These are phyloP conservation scores for Spodoptera picta DNA, from an alignment of 2,888 invertebrate genomes.

Conservation along the genomic window DNA sequence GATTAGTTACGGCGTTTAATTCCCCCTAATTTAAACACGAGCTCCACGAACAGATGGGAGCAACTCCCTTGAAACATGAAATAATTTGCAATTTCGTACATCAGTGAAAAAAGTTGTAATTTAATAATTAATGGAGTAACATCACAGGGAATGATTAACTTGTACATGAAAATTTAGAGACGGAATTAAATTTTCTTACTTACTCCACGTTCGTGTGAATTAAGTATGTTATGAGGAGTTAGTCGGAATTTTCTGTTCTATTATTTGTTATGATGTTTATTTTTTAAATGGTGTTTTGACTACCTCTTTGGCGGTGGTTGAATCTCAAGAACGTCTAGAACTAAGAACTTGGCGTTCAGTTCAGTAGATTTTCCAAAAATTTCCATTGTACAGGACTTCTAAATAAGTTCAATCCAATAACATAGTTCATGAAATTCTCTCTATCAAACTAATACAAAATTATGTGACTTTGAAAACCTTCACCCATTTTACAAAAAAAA, in stretches of 20 bases:
- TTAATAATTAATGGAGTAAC: constrained; percentile 53
- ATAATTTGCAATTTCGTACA: constrained; percentile 27
- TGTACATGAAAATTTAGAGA: constrained; percentile 13
- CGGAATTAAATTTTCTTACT: constrained; percentile 17
- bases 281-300: not conserved
- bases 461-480: no score
- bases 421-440: no score
- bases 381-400: no score
- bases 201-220: constrained; percentile 6
- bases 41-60: constrained; percentile 13
- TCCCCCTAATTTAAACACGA: constrained; percentile 25
- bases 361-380: no score
- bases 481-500: no score
- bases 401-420: no score
- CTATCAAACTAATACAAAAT: no score
- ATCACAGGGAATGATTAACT: constrained; percentile 40
- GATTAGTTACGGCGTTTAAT: constrained; percentile 31
- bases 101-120: constrained; percentile 41
- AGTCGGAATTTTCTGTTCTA: constrained; percentile 8
- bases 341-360: no score
- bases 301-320: no score
- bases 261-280: not conserved
- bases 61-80: constrained; percentile 23
- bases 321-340: no score
- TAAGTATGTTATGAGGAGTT: not conserved